A percentile compares a stretch with the other conserved stretches of the same genome.
Evolutionary conservation across 1,140 invertebrate genomes (phyloP).

Genomic region (Nebria ingens): DNA sequence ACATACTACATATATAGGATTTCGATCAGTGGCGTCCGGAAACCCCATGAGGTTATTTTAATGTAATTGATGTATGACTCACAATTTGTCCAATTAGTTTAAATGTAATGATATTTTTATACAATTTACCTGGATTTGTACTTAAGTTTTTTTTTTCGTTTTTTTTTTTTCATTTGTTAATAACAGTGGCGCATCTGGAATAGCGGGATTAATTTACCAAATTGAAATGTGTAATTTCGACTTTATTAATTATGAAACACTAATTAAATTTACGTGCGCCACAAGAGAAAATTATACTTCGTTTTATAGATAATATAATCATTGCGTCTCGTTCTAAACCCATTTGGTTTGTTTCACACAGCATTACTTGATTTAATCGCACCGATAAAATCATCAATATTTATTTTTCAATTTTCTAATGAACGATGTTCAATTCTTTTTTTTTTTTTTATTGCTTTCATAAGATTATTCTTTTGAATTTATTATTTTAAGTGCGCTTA

Average conservation of each 20-base stretch:
- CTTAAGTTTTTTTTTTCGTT: too few species aligned
- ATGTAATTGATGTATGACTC: too few species aligned
- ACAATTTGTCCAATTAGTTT: too few species aligned
- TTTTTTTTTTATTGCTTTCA: neutral
- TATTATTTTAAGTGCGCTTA: too few species aligned
- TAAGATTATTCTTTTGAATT: neutral
- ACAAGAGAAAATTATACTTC: too few species aligned
- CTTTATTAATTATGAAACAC: slow-evolving; percentile 6
- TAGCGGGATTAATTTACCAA: neutral
- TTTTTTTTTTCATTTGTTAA: too few species aligned
- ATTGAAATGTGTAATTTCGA: slow-evolving; percentile 7
- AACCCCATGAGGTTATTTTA: too few species aligned
- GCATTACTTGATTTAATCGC: neutral
- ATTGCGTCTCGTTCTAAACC: neutral
- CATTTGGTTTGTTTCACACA: neutral
- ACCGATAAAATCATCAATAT: slow-evolving; percentile 5
- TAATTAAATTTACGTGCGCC: slow-evolving; percentile 1
- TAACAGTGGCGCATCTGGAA: neutral
- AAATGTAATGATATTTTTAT: too few species aligned
- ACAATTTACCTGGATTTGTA: too few species aligned
- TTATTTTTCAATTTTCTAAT: slow-evolving; percentile 10
- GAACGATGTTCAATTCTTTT: neutral
- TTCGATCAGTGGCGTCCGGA: too few species aligned
- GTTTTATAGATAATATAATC: too few species aligned
- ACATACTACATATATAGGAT: too few species aligned